phyloP scores from a whole-genome alignment of 2,113 vertebrate genomes.

The Otus sunia region DNA sequence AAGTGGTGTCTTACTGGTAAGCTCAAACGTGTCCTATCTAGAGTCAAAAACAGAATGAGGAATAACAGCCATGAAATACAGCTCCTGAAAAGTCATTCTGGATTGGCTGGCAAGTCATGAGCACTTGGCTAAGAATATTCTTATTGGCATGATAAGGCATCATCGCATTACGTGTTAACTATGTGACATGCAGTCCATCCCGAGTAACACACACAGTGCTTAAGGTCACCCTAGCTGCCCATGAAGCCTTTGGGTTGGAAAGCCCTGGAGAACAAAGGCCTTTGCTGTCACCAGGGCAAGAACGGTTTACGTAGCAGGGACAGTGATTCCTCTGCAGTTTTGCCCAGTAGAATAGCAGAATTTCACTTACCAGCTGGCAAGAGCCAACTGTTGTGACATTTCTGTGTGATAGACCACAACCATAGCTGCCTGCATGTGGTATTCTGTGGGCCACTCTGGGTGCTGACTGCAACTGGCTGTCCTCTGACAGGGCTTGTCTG shows the following conservation, averaged over 20 bases:
- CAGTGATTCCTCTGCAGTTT: neutral
- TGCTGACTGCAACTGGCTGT: neutral
- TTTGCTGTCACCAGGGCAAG: neutral
- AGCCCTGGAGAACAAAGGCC: neutral
- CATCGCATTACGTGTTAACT: neutral
- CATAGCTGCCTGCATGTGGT: neutral
- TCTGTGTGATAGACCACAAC: neutral
- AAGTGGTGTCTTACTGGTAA: neutral
- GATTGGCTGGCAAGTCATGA: neutral
- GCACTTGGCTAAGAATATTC: neutral
- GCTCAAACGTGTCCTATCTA: neutral
- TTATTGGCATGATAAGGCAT: neutral
- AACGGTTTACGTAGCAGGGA: rapidly evolving
- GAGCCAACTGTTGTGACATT: neutral
- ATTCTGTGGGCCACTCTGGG: neutral
- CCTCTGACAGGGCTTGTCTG: conserved; percentile 79
- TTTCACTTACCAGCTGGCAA: neutral
- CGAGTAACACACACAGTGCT: neutral
- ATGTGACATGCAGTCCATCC: neutral
- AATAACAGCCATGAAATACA: neutral
- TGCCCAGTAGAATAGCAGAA: neutral
- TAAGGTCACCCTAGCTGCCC: neutral
- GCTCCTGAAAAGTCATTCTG: neutral
- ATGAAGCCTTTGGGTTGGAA: neutral
- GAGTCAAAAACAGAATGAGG: neutral